Base-by-base conservation (phyloP, 2,888 invertebrate species). In the Meghimatium bilineatum region DNA sequence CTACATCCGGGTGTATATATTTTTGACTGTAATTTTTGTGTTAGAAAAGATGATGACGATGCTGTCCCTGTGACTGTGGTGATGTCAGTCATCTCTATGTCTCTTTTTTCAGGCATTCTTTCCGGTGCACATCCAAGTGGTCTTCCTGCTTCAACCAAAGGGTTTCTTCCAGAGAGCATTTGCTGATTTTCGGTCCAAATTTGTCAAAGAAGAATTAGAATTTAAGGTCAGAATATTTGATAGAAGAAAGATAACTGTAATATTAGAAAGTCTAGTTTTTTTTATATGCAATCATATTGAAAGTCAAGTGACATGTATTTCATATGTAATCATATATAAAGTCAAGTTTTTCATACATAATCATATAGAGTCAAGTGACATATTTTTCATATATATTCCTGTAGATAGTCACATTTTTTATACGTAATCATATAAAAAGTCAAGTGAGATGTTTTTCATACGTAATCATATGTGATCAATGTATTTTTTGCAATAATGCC, bases 151-250 rank as follows among this genome's bases (percentile, higher is more conserved):
- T 84, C 96, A 98, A 87, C 99, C 99, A 36, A 96, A 96, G 83
- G 97, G 98, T 89, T 98, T 99, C 93, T 95, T 99, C 89, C 99
- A 99, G 94, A 97, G 98, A 94, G 98, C 98, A 56, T 96, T 99
- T 89, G 97, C 97, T 2, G 99, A 99, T 95, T 97, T 98, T 89
- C 97, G 98, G 94, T 94, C 94, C 87, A 94, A 94, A 89, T 93
- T 94, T 88, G 97, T 97, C 92, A 97, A 97, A 93, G 98, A 98
- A 91, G 97, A 97, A 93, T 97, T 97, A 93, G 96, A 97, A 93
- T 98, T 98, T 94, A 96, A 97, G 92, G 97, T 97, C 91, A 95
- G 92, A n/a, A 49, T 6, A 23, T 23, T 44, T 23, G 6, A 3
- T 26, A 56, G 14, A 56, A 23, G 8, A 66, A 66, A 6, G 14